Evolutionary conservation across 2,113 vertebrate species (phyloP), one percentile per base, ranked within the genome.

Genomic region (Vulpes ferrilata): DNA sequence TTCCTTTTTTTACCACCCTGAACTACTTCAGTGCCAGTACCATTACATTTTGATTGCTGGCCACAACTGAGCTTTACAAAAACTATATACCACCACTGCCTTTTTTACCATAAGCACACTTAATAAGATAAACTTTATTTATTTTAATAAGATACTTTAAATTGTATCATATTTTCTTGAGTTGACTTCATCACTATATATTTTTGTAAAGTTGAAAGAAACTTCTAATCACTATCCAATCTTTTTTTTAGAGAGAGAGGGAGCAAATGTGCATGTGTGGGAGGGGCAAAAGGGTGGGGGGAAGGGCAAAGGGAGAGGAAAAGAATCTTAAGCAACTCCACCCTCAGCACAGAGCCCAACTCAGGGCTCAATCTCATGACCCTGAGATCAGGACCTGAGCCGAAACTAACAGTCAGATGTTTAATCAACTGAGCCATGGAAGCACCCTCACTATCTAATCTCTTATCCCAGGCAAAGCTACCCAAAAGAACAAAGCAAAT

Each of bases 101-200:
- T 90, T 71, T 90, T 92, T 76, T 57, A 80, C 12, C 55, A 81
- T 53, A 43, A 86, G 93, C 19, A 89, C 10, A 76, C 30, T 71
- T 67, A 48, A 16, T 38, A 89, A 82, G 22, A 74, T 22, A 90
- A 67, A 91, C 64, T 88, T 43, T 43, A 43, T 43, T 43, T 43
- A 43, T 43, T 43, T 43, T 43, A 43, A 43, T 43, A 43, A 43
- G 43, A 43, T 43, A 43, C 43, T 43, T 93, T 84, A 93, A 93
- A 96, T 5, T 86, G 8, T 80, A 43, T 12, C 32, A 57, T 94
- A 80, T 94, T 96, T 91, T 95, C 91, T 84, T 83, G 27, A 93
- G 10, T 84, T 89, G 79, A 95, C 32, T 87, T 62, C 57, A 60
- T 92, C 9, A 79, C 13, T 81, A 86, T 11, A 51, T 17, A 86